phyloP scores from a whole-genome alignment of 2,113 vertebrate genomes.

The Sander vitreus region DNA sequence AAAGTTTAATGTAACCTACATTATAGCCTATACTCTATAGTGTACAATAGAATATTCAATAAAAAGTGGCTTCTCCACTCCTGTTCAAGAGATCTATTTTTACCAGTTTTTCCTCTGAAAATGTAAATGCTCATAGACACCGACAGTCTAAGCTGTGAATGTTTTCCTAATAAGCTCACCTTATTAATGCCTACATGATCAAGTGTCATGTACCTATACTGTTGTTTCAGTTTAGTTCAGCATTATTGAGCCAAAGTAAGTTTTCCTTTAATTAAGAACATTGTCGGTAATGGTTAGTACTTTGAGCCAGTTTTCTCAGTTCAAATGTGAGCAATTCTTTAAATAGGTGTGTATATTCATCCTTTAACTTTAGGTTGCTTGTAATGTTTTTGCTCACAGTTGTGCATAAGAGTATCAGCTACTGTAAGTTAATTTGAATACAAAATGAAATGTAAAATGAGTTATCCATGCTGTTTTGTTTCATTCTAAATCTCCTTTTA shows the following conservation, averaged over 20 bases:
- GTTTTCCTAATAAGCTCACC: background rate
- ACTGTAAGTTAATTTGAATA: background rate
- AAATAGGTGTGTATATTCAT: background rate
- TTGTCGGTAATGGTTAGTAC: background rate
- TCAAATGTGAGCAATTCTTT: background rate
- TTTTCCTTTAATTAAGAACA: background rate
- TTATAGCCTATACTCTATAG: background rate
- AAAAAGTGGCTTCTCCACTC: too few relatives aligned
- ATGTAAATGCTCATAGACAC: background rate
- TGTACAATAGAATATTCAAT: too few relatives aligned
- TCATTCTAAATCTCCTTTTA: conserved; percentile 46
- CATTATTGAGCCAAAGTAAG: background rate
- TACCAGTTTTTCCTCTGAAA: background rate
- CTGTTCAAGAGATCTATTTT: too few relatives aligned
- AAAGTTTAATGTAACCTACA: background rate
- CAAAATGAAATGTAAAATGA: background rate
- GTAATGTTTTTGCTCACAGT: background rate
- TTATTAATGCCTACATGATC: conserved; percentile 10
- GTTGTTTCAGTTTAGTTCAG: background rate
- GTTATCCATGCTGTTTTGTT: background rate
- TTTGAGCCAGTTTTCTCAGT: background rate
- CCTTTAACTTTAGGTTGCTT: background rate
- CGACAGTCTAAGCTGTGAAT: background rate
- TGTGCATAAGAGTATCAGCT: background rate
- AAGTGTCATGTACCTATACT: background rate